A percentile compares a stretch with the other conserved stretches of the same genome.
These are phyloP conservation scores for Phenganax marumi DNA, from an alignment of 92 coral and sea anemone species.

Conservation along the genomic window DNA sequence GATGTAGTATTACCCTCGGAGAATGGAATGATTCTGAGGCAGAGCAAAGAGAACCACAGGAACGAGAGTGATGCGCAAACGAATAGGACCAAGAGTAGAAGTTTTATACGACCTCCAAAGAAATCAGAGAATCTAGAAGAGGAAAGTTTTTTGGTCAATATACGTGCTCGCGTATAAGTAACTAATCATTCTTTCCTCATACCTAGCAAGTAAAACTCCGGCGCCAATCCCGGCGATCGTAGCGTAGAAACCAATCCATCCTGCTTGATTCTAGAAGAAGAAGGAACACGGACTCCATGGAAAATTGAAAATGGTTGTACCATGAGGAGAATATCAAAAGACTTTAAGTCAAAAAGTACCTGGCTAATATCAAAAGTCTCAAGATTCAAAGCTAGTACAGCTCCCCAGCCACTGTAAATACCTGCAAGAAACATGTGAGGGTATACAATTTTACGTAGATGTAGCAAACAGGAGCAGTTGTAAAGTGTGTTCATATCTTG, in stretches of 20 bases:
- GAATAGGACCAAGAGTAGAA: constrained; percentile 77
- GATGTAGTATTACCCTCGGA: constrained; percentile 64
- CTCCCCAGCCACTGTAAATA: constrained; percentile 99
- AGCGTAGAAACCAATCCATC: constrained; percentile 92
- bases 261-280: constrained; percentile 65
- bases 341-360: constrained; percentile 48
- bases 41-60: constrained; percentile 89
- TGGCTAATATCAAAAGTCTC: constrained; percentile 79
- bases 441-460: background rate
- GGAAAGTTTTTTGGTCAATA: background rate
- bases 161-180: background rate
- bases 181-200: background rate
- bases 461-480: background rate
- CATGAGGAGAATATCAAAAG: background rate
- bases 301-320: background rate
- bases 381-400: constrained; percentile 87
- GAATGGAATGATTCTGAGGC: constrained; percentile 77
- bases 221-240: constrained; percentile 93
- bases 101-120: constrained; percentile 93
- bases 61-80: constrained; percentile 84
- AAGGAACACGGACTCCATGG: background rate
- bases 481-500: background rate
- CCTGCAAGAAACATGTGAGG: constrained; percentile 47
- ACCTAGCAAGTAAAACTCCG: constrained; percentile 89
- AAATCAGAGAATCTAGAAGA: constrained; percentile 79